Evolutionary conservation across 2,888 invertebrate species (phyloP).

Genomic region (Rosalia funebris): DNA sequence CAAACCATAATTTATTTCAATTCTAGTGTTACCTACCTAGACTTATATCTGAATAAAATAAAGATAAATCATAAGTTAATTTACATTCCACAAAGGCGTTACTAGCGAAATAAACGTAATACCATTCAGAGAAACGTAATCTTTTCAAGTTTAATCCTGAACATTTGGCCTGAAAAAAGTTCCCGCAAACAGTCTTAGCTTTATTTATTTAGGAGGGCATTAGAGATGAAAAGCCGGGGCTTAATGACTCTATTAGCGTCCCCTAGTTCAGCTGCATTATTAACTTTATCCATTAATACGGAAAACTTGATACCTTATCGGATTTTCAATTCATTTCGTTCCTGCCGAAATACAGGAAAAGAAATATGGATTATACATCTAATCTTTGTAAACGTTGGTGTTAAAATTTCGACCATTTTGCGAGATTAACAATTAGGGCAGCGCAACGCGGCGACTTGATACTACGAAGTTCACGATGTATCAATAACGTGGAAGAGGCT

Average conservation of each 20-base stretch:
- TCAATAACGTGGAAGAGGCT: too few relatives aligned
- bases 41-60: too few relatives aligned
- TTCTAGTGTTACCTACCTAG: too few relatives aligned
- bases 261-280: constrained; percentile 6
- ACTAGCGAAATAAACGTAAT: background rate
- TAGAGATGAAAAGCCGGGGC: constrained; percentile 1
- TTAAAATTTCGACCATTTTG: background rate
- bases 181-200: background rate
- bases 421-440: background rate
- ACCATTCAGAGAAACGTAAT: background rate
- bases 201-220: constrained; percentile 8
- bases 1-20: too few relatives aligned
- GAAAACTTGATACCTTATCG: constrained; percentile 4
- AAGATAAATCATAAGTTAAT: too few relatives aligned
- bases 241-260: constrained; percentile 14
- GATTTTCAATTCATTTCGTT: constrained; percentile 5
- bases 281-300: constrained; percentile 15
- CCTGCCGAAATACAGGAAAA: background rate
- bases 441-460: too few relatives aligned
- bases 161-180: background rate
- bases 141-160: background rate
- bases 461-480: too few relatives aligned
- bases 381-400: constrained; percentile 2
- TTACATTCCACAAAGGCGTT: too few relatives aligned
- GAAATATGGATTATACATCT: constrained; percentile 6